A percentile compares a stretch with the other conserved stretches of the same genome.
phyloP scores from a whole-genome alignment of 2,113 vertebrate genomes.

The Dunckerocampus dactyliophorus region DNA sequence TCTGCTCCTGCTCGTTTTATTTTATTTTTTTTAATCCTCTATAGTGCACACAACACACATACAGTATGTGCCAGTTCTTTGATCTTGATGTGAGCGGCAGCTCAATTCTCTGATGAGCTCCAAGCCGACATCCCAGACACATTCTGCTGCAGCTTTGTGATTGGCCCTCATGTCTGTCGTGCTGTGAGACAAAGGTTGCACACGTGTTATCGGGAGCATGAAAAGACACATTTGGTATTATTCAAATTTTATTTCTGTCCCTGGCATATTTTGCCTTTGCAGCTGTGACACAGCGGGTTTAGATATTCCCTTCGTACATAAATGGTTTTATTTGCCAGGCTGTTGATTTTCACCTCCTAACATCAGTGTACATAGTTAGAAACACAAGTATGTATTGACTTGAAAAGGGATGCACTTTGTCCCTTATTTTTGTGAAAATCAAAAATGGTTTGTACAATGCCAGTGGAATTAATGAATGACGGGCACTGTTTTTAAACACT shows the following conservation, averaged over 20 bases:
- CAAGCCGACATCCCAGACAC: slow-evolving; percentile 20
- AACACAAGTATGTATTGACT: too few relatives aligned
- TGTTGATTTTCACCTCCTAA: not conserved
- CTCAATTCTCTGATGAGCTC: slow-evolving; percentile 40
- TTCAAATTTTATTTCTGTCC: slow-evolving; percentile 6
- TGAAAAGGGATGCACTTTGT: too few relatives aligned
- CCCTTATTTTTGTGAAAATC: too few relatives aligned
- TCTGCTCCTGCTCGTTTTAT: slow-evolving; percentile 16
- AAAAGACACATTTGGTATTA: slow-evolving; percentile 17
- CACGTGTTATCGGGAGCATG: not conserved
- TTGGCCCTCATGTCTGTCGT: not conserved
- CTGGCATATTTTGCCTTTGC: not conserved
- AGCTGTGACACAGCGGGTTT: slow-evolving; percentile 6
- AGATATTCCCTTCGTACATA: not conserved
- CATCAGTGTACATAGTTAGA: not conserved
- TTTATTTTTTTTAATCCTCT: not conserved
- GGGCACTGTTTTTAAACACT: too few relatives aligned
- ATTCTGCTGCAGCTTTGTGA: slow-evolving; percentile 21
- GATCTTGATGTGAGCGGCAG: slow-evolving; percentile 42
- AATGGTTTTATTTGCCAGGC: not conserved
- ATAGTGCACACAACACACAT: slow-evolving; percentile 3
- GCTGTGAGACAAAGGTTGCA: slow-evolving; percentile 13
- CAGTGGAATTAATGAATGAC: too few relatives aligned
- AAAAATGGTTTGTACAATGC: too few relatives aligned
- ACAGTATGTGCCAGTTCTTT: slow-evolving; percentile 32